These are phyloP conservation scores for Tympanoctomys barrerae DNA, from an alignment of 2,797 vertebrate genomes.

Conservation along the genomic window DNA sequence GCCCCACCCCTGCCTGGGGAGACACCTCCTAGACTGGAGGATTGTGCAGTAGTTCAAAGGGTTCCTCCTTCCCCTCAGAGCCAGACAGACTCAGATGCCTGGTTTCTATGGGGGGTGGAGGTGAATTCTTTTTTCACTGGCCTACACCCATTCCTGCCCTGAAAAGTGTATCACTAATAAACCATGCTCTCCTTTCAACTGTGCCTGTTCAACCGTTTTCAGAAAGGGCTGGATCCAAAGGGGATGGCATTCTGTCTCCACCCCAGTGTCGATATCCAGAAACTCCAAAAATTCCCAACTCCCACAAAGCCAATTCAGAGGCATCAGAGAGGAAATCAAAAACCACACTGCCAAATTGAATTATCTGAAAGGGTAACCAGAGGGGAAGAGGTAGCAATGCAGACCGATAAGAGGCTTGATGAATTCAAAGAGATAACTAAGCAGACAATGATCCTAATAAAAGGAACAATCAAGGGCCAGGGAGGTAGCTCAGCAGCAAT, in stretches of 20 bases:
- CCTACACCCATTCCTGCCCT: neutral
- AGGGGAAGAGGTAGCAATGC: neutral
- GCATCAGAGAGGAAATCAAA: neutral
- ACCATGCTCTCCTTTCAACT: neutral
- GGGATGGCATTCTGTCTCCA: neutral
- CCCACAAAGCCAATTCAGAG: neutral
- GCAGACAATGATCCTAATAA: neutral
- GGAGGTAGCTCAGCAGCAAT: too few species aligned
- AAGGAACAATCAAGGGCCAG: neutral
- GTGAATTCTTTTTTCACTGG: neutral
- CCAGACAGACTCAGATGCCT: neutral
- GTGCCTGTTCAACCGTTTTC: neutral
- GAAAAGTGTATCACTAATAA: neutral
- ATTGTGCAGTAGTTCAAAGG: neutral
- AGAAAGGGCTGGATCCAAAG: neutral
- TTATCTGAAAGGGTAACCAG: neutral
- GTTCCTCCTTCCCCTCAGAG: neutral
- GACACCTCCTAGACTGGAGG: neutral
- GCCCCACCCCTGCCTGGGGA: neutral
- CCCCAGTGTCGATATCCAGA: neutral
- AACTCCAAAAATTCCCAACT: neutral
- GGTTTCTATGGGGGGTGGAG: neutral
- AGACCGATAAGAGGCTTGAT: neutral
- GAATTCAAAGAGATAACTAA: neutral
- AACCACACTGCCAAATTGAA: neutral